Conservation (phyloP, 2,888 invertebrate species). For the Acleris literana region DNA sequence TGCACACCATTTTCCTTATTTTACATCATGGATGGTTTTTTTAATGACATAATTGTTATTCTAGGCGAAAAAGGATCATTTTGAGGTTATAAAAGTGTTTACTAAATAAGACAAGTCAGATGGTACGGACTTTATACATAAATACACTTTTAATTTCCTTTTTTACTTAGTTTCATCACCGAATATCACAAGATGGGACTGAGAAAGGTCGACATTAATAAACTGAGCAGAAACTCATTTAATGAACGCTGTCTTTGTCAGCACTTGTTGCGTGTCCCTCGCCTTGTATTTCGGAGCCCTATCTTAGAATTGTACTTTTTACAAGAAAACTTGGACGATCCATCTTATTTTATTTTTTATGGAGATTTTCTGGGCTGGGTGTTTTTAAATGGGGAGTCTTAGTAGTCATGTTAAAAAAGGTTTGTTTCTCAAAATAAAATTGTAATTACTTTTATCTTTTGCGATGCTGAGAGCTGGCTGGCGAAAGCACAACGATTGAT, state of each 20-base stretch:
- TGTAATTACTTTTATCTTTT: too few relatives aligned
- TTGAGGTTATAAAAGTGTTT: too few relatives aligned
- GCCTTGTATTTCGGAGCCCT: slow-evolving; percentile 47
- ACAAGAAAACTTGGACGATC: slow-evolving; percentile 27
- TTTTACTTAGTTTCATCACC: slow-evolving; percentile 39
- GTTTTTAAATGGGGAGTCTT: slow-evolving; percentile 9
- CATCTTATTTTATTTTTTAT: slow-evolving; percentile 20
- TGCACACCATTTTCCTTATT: too few relatives aligned
- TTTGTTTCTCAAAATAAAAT: not conserved
- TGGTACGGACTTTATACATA: too few relatives aligned
- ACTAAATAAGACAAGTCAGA: too few relatives aligned
- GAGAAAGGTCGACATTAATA: slow-evolving; percentile 55
- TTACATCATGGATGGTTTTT: too few relatives aligned
- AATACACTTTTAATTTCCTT: slow-evolving; percentile 2
- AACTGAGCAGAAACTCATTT: slow-evolving; percentile 48
- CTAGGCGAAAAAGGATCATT: too few relatives aligned
- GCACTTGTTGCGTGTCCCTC: slow-evolving; percentile 64
- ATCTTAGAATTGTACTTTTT: slow-evolving; percentile 28
- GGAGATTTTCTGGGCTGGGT: slow-evolving; percentile 2
- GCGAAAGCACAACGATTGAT: too few relatives aligned
- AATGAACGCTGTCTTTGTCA: slow-evolving; percentile 51
- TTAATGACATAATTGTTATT: too few relatives aligned
- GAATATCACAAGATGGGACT: slow-evolving; percentile 42
- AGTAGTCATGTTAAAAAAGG: not conserved
- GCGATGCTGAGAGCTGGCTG: too few relatives aligned